Percentiles rank a stretch among this genome's conserved stretches.
Evolutionary conservation across 2,888 invertebrate genomes (phyloP).

Genomic region (Drosophila bunnanda): DNA sequence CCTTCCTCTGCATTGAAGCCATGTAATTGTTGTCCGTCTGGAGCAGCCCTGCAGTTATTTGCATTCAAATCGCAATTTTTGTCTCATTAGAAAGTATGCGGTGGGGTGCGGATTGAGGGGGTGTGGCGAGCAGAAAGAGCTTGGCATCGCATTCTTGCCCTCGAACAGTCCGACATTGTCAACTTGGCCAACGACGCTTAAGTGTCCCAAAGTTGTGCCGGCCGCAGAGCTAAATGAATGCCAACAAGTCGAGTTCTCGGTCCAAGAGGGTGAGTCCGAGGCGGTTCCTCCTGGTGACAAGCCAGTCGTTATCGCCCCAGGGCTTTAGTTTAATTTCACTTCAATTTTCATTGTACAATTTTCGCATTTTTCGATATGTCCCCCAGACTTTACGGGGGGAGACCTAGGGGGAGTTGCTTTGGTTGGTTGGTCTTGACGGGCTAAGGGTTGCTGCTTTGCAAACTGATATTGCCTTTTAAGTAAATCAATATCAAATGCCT

Average conservation of each 20-base stretch:
- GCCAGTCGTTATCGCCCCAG: conserved; percentile 63
- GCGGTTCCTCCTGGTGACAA: conserved; percentile 17
- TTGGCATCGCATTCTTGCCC: conserved; percentile 46
- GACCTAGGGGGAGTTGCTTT: neutral
- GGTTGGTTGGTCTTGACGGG: conserved; percentile 13
- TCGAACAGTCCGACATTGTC: conserved; percentile 46
- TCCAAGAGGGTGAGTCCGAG: neutral
- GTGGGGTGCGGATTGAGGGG: neutral
- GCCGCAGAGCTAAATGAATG: conserved; percentile 69
- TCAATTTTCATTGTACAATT: conserved; percentile 78
- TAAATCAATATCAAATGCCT: conserved; percentile 76
- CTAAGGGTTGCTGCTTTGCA: conserved; percentile 66
- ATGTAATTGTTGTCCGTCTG: conserved; percentile 75
- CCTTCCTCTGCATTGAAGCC: conserved; percentile 49
- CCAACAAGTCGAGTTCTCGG: conserved; percentile 67
- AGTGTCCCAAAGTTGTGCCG: conserved; percentile 76
- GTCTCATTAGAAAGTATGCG: conserved; percentile 70
- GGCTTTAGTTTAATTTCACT: conserved; percentile 78
- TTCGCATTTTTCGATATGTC: conserved; percentile 73
- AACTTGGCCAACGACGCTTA: conserved; percentile 61
- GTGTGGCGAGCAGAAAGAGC: conserved; percentile 6
- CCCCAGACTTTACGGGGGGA: neutral
- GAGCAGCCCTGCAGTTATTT: conserved; percentile 78
- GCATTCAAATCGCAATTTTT: conserved; percentile 81
- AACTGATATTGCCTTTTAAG: conserved; percentile 78